Percentiles rank a stretch among this genome's conserved stretches.
Evolutionary conservation across 2,888 invertebrate genomes (phyloP).

Genomic region (Phrixothrix hirtus): DNA sequence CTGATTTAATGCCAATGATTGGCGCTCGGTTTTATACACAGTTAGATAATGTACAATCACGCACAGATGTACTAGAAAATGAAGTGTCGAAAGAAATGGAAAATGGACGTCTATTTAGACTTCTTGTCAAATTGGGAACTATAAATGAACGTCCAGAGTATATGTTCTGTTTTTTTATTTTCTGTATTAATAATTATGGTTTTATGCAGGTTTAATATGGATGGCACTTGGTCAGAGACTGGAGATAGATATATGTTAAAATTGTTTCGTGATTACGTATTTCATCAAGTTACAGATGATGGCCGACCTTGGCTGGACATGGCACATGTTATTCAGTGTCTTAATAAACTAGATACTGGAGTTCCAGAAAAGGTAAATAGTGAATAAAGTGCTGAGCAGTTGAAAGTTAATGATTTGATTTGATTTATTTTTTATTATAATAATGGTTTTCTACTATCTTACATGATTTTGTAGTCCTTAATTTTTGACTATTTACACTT

Average conservation of each 20-base stretch:
- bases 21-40: constrained; percentile 96
- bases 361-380: constrained; percentile 72
- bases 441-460: too few species aligned
- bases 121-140: constrained; percentile 89
- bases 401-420: too few species aligned
- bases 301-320: constrained; percentile 96
- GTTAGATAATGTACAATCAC: constrained; percentile 85
- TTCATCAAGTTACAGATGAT: constrained; percentile 92
- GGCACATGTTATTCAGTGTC: constrained; percentile 90
- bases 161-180: constrained; percentile 47
- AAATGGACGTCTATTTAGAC: constrained; percentile 88
- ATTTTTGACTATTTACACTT: too few species aligned
- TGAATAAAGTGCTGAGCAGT: too few species aligned
- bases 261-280: constrained; percentile 95
- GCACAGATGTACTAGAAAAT: constrained; percentile 87
- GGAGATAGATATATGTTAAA: constrained; percentile 98
- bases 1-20: constrained; percentile 99
- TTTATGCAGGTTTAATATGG: constrained; percentile 77
- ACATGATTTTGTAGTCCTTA: too few species aligned
- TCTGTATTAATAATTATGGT: neutral
- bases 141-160: constrained; percentile 96
- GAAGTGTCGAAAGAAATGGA: constrained; percentile 93
- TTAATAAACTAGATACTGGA: constrained; percentile 90
- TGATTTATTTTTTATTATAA: too few species aligned
- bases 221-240: constrained; percentile 95